Evolutionary conservation across 2,797 vertebrate genomes (phyloP), one percentile per base, ranked within the genome.

Genomic region (Ctenopoma multispine): DNA sequence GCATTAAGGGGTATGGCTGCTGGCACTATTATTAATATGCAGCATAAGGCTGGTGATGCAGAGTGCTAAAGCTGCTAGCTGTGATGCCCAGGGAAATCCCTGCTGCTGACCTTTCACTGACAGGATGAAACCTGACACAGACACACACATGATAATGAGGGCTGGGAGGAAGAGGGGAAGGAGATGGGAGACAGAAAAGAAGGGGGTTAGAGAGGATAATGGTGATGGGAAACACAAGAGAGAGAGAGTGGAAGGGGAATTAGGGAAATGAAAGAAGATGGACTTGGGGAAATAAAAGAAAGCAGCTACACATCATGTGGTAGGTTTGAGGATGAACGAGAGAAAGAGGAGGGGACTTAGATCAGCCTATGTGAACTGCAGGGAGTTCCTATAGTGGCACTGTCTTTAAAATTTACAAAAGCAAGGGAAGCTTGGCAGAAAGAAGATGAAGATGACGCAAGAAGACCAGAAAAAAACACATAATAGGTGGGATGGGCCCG

Each of bases 61-160:
- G 80, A 86, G 85, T 78, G 86, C 88, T 91, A 82, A 90, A 87
- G 83, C 86, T 89, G 87, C 90, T 87, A 87, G 88, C 90, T 87
- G 82, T 63, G 84, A 89, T 86, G 90, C 92, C 91, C 76, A 83
- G 91, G 92, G 92, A 93, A 91, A 91, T 90, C 90, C 92, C 90
- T 79, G 86, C 87, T 88, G 87, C 87, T 92, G 92, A 92, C 92
- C 92, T 93, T 93, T 92, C 84, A 81, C 83, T 92, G 92, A 93
- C 87, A 77, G 91, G 84, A 93, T 93, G 87, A 91, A 92, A 90
- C 82, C 89, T 85, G 90, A 92, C 92, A 89, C 80, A 88, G 72
- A 89, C 70, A 79, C 86, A 88, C 80, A 85, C 75, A 88, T 85
- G 87, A 76, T 90, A 91, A 90, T 89, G 87, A 90, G 78, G 47